phyloP scores from a whole-genome alignment of 2,113 vertebrate species.

The Xenopus tropicalis region UCB_Xtro_10.0 CM004443.2:18658501-18659000 shows the following conservation, averaged over 20 bases:
- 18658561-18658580: no score
- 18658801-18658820: background rate
- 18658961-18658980: background rate
- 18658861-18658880: background rate
- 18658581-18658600: no score
- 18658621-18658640: no score
- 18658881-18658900: background rate
- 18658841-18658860: no score
- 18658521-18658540: no score
- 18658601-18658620: no score
- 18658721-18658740: background rate
- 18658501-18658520: no score
- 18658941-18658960: background rate
- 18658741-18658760: background rate
- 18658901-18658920: background rate
- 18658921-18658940: background rate
- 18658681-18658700: no score
- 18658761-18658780: background rate
- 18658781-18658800: background rate
- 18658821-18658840: background rate
- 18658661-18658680: no score
- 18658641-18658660: no score
- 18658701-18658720: no score
- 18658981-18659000: background rate
- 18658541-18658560: no score